Base-by-base conservation (phyloP, 1,140 invertebrate species). In the Ceratosolen fusciceps region DNA sequence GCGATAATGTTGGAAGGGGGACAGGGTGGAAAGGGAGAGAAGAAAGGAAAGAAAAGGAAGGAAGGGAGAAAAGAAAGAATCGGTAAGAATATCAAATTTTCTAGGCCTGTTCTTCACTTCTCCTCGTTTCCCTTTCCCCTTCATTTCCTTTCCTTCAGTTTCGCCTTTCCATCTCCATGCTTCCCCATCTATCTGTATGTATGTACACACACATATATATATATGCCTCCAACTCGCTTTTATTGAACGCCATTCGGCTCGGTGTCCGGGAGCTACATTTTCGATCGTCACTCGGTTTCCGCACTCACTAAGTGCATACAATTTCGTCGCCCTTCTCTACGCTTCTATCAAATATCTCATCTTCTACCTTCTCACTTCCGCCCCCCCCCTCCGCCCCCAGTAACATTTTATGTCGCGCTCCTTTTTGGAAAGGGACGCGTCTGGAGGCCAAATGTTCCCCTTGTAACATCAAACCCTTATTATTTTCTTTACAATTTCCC, bases 401-500 rank as follows among this genome's bases (percentile, higher is more conserved):
- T n/a, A n/a, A n/a, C n/a, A n/a, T n/a, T n/a, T n/a, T n/a, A n/a
- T n/a, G n/a, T n/a, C n/a, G n/a, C n/a, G n/a, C n/a, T n/a, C 31
- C 58, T 76, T 67, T 37, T 67, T 67, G 9, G 5, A 0, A 29
- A 12, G 3, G 0, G 5, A 8, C 56, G 0, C 43, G 16, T 34
- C 12, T 47, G 1, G 54, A 1, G n/a, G 2, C 34, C 14, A 29
- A 24, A 10, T 4, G 21, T 47, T 77, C 39, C 67, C 56, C 54
- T 34, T 34, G 3, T 16, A 26, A 24, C 31, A 8, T 16, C 56
- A 21, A 21, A 3, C 12, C 34, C 31, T 56, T 21, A 34, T 74
- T 47, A 0, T 29, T 34, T 72, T 72, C 67, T n/a, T n/a, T n/a
- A n/a, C 76, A 71, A 77, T 77, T 77, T 77, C 67, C 68, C 26